Base-by-base conservation (phyloP, 2,888 invertebrate species). In the Hemistola chrysoprasaria region DNA sequence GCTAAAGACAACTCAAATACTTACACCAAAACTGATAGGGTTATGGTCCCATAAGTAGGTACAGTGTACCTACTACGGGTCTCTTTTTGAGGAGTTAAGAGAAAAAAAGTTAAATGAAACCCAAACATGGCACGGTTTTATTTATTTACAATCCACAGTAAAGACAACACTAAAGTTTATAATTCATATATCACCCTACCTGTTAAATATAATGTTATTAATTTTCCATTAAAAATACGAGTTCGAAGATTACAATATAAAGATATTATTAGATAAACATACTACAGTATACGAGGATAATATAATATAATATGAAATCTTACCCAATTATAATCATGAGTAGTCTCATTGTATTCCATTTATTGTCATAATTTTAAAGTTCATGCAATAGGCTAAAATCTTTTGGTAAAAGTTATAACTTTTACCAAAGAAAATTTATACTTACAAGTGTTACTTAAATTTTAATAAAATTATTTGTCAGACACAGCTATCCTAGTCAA, bases 401-500 rank as follows among this genome's bases (percentile, higher is more conserved):
- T 50, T 56, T 56, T 56, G 59, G 57, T 26, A 61, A 3, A 16
- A 4, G 16, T 16, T 16, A 16, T 16, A 16, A 16, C 16, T 16
- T 16, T 3, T 16, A 16, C 16, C 2, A 16, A 16, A 16, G 56
- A n/a, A n/a, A n/a, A 59, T 58, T 53, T 22, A 64, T 57, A 56
- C 56, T 59, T 50, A 54, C 43, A 51, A 47, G 25, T 11, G 35
- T 39, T 40, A 38, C 47, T 50, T 56, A 32, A 50, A 54, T 50
- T 45, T 27, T 21, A 50, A 48, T 40, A 46, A 53, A 63, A 62
- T 85, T 88, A 88, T 88, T 88, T 88, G 88, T 88, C 88, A 78
- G 75, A 85, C 88, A 89, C 88, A 88, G 88, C 88, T 79, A 73
- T 61, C 68, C 70, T 78, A 82, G 65, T 72, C 66, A 65, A 65